A percentile compares a stretch with the other conserved stretches of the same genome.
phyloP scores from a whole-genome alignment of 2,888 invertebrate species.

The Ischnus inquisitorius region DNA sequence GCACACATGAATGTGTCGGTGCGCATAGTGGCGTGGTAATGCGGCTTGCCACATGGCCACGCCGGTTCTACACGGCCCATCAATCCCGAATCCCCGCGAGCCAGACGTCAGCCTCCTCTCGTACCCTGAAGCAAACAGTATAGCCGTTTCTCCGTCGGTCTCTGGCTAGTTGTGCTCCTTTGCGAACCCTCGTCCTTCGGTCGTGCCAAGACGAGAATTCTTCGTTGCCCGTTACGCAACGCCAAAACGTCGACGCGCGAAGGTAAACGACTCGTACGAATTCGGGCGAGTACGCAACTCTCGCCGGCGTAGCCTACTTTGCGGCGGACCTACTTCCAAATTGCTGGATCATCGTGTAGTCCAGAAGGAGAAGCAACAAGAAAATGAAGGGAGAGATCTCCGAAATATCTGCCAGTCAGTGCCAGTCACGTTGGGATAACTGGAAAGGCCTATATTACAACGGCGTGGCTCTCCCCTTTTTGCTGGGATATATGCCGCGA shows the following conservation, averaged over 20 bases:
- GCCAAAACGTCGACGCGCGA: not conserved
- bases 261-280: not conserved
- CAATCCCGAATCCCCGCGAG: constrained; percentile 76
- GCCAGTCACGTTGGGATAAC: constrained; percentile 33
- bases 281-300: not conserved
- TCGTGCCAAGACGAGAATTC: constrained; percentile 9
- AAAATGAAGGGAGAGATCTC: not conserved
- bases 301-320: not conserved
- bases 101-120: constrained; percentile 21
- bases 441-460: constrained; percentile 2
- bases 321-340: not conserved
- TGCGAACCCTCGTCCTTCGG: not conserved
- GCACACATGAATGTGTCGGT: constrained; percentile 82
- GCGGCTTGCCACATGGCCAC: constrained; percentile 78
- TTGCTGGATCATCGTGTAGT: constrained; percentile 8
- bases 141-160: not conserved
- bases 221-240: constrained; percentile 5
- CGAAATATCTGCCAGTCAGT: constrained; percentile 39
- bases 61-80: constrained; percentile 75
- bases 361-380: not conserved
- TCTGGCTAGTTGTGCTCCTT: not conserved
- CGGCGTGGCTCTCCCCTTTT: not conserved
- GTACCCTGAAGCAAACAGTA: constrained; percentile 15
- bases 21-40: constrained; percentile 80
- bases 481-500: not conserved